These are phyloP conservation scores for Indri indri DNA, from an alignment of 2,113 vertebrate genomes.

Conservation along the genomic window DNA sequence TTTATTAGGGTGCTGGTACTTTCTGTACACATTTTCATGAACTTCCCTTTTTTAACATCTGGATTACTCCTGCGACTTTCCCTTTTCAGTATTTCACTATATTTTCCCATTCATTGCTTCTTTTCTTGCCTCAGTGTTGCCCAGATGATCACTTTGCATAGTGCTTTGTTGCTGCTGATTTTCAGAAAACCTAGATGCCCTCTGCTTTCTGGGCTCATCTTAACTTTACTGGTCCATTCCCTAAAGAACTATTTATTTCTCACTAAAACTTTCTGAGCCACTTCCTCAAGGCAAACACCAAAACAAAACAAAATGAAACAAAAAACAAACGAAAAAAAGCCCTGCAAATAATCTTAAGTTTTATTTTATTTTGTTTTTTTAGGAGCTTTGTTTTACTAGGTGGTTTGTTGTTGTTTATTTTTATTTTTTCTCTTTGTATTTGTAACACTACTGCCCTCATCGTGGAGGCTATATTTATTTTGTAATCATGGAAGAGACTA, in stretches of 20 bases:
- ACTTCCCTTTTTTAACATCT: background rate
- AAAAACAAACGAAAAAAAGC: too few species aligned
- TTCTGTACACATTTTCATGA: background rate
- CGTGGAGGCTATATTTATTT: background rate
- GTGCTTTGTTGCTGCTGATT: background rate
- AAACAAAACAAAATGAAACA: too few species aligned
- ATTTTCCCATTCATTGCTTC: background rate
- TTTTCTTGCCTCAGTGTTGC: background rate
- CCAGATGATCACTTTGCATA: background rate
- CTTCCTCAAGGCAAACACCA: background rate
- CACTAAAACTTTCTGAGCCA: background rate
- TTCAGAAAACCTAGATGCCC: background rate
- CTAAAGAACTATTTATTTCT: background rate
- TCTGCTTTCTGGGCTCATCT: background rate
- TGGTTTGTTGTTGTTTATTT: background rate
- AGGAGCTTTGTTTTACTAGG: background rate
- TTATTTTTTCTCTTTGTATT: background rate
- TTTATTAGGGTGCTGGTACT: background rate
- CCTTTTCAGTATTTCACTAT: background rate
- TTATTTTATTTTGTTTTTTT: background rate
- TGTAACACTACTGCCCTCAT: background rate
- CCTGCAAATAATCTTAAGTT: background rate
- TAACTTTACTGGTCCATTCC: background rate
- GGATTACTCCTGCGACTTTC: background rate
- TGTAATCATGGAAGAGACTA: background rate